Evolutionary conservation across 2,113 vertebrate genomes (phyloP), one percentile per base, ranked within the genome.

Genomic region (Pyxicephalus adspersus): DNA sequence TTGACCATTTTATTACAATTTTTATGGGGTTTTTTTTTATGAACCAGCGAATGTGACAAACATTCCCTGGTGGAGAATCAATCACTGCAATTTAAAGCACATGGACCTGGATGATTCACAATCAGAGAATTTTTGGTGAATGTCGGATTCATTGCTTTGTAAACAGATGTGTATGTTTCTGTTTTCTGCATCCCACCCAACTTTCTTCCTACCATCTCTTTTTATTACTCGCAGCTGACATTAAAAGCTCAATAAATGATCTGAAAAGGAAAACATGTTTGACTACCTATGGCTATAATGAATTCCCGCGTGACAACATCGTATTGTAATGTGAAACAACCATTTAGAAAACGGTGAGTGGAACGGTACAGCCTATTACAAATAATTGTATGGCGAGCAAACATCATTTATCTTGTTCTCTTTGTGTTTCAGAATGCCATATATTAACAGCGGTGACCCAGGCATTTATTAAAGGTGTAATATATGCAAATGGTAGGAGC

Each of bases 401-500:
- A 34, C 63, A 31, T 78, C 63, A 78, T 78, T 78, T 67, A 78
- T 78, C 76, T 67, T 78, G 76, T 78, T 67, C 64, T 78, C 52
- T 77, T 52, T 65, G 75, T 78, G 50, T 67, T 67, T 22, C 28
- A 29, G 51, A 78, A 78, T 54, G 45, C 20, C 8, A 28, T 64
- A 66, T 66, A 78, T 78, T 78, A 67, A 78, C 51, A 66, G 51
- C 63, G 38, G 29, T 78, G 64, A 66, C 64, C 76, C 50, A 78
- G 76, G 66, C 76, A 58, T 78, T 57, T 78, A 66, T 78, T 78
- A 67, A 66, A 78, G 64, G 76, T 78, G 25, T 78, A 67, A 78
- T 78, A 66, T 78, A 78, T 78, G 76, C 63, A 78, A 78, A 78
- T 77, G 31, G 63, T 1, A 19, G 22, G 50, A 55, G 63, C 26